Conservation (phyloP, 2,113 vertebrate genomes). For the Galeopterus variegatus region DNA sequence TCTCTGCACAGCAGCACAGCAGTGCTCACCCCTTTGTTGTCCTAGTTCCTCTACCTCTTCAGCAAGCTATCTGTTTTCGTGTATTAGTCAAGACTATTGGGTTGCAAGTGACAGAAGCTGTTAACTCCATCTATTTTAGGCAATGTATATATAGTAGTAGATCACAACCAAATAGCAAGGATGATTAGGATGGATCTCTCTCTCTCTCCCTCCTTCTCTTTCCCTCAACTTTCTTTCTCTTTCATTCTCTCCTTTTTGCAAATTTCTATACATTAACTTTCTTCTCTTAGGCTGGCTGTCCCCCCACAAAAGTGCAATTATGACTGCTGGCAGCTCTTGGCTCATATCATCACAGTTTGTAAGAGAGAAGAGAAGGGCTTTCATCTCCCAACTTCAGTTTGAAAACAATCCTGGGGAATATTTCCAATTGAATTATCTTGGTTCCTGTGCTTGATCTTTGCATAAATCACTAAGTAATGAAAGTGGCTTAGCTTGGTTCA, state of each 20-base stretch:
- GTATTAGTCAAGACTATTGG: background rate
- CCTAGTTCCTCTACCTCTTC: background rate
- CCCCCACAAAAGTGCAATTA: background rate
- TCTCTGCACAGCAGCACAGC: background rate
- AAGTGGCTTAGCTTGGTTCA: background rate
- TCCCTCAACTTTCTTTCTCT: background rate
- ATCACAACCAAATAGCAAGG: background rate
- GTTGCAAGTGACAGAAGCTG: background rate
- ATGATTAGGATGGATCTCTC: background rate
- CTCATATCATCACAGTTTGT: slow-evolving; percentile 4
- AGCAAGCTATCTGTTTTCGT: background rate
- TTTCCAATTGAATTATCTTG: background rate
- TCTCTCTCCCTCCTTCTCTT: background rate
- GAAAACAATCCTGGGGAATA: slow-evolving; percentile 1
- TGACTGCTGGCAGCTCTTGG: background rate
- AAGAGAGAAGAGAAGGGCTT: background rate
- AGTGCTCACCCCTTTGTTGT: background rate
- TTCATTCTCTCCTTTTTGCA: slow-evolving; percentile 15
- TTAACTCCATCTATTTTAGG: background rate
- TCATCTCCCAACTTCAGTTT: background rate
- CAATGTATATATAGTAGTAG: background rate
- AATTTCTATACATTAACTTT: background rate
- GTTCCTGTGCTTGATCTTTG: background rate
- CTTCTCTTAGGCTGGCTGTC: background rate
- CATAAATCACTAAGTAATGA: background rate